Percentiles rank a stretch among this genome's conserved stretches.
phyloP scores from a whole-genome alignment of 2,888 invertebrate genomes.

The Hedya salicella region DNA sequence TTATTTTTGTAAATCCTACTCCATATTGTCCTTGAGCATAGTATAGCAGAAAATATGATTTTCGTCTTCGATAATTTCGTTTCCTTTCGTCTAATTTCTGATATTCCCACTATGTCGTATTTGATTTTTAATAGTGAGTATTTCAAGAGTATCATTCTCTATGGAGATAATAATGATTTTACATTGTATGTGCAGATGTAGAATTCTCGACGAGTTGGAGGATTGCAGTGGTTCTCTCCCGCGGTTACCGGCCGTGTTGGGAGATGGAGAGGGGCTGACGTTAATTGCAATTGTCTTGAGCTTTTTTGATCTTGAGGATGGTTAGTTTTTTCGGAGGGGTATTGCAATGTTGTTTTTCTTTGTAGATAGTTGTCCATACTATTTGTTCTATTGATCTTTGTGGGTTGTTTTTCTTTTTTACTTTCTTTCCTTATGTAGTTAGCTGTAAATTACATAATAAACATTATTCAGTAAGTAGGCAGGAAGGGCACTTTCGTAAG shows the following conservation, averaged over 20 bases:
- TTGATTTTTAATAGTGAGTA: neutral
- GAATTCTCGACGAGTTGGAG: neutral
- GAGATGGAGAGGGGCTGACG: slow-evolving; percentile 9
- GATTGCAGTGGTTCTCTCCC: slow-evolving; percentile 4
- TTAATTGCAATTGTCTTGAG: slow-evolving; percentile 14
- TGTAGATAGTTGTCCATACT: neutral
- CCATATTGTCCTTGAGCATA: neutral
- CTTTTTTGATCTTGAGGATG: neutral
- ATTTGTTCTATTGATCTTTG: slow-evolving; percentile 5
- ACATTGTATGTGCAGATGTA: slow-evolving; percentile 3
- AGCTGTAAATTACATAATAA: too few relatives aligned
- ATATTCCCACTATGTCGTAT: neutral
- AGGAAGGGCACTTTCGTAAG: too few relatives aligned
- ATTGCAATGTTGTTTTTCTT: slow-evolving; percentile 2
- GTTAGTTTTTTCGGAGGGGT: neutral
- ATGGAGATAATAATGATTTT: neutral
- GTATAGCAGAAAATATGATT: neutral
- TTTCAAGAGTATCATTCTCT: neutral
- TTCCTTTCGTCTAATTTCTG: slow-evolving; percentile 5
- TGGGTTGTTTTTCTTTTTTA: neutral
- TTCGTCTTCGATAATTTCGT: neutral
- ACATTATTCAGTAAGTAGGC: too few relatives aligned
- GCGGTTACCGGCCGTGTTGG: slow-evolving; percentile 5
- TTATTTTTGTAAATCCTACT: neutral
- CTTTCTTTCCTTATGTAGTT: too few relatives aligned